A percentile compares a stretch with the other conserved stretches of the same genome.
These are phyloP conservation scores for Colius striatus DNA, from an alignment of 2,113 vertebrate species.

Conservation along the genomic window DNA sequence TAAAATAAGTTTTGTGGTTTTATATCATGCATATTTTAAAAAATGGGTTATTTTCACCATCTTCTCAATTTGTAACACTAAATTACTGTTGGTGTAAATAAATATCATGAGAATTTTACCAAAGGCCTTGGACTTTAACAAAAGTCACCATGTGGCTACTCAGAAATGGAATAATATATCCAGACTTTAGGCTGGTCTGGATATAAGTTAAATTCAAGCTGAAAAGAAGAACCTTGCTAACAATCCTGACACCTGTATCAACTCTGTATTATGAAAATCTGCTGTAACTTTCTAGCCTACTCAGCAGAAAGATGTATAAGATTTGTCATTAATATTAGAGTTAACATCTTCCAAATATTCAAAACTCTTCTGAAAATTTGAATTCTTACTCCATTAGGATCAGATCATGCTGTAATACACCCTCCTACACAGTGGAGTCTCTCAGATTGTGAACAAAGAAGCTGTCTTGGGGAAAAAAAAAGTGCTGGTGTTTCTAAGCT, in stretches of 20 bases:
- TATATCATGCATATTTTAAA: neutral
- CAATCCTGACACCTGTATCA: neutral
- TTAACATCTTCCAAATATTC: neutral
- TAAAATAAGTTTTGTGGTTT: neutral
- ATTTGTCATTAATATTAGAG: neutral
- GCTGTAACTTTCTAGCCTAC: neutral
- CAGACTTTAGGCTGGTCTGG: neutral
- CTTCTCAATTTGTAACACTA: neutral
- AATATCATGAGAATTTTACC: neutral
- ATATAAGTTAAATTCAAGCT: neutral
- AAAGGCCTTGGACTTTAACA: neutral
- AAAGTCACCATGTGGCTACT: neutral
- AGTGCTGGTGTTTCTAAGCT: neutral
- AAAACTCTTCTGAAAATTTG: neutral
- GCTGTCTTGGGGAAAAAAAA: neutral
- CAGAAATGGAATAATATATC: neutral
- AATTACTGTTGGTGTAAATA: neutral
- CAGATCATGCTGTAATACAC: neutral
- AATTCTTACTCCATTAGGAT: neutral
- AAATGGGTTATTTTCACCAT: neutral
- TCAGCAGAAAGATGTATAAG: neutral
- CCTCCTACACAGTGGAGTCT: neutral
- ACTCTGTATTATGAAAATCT: neutral
- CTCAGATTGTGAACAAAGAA: neutral
- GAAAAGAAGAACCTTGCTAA: neutral